Base-by-base conservation (phyloP, 2,113 vertebrate genomes). In the Malaclemys terrapin region DNA sequence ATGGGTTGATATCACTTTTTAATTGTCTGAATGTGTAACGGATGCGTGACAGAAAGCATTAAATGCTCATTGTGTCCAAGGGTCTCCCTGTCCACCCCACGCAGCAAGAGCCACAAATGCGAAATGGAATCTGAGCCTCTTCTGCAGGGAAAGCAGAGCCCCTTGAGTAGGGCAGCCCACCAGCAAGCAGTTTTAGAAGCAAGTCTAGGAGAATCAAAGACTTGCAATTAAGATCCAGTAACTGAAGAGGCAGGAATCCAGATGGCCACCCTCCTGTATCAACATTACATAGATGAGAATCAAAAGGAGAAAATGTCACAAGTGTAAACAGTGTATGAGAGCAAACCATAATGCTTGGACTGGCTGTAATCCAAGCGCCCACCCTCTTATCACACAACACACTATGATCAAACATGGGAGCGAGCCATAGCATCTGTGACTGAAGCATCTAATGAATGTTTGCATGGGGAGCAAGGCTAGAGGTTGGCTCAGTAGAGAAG, bases 181-280 rank as follows among this genome's bases (percentile, higher is more conserved):
- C 86, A 47, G 35, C 82, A 89, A 82, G 47, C 24, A 47, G 20
- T 87, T 69, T 72, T 87, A 59, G 59, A 91, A 85, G 72, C 0
- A 0, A 62, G 31, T 54, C n/a, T 50, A 54, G 35, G 10, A 90
- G 49, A 78, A 62, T n/a, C 3, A 6, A 81, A 76, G 72, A 88
- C 89, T 95, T 88, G 89, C 94, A 91, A 96, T 80, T 59, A 93
- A 98, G 85, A 79, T 0, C 1, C 4, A 31, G 93, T 87, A 90
- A 92, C 79, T 16, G 20, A 93, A 84, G 85, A 87, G 96, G 94
- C 95, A 98, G 96, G 95, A 96, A 94, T 95, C 96, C 97, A 97
- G 95, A 97, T 92, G 96, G 95, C 93, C 91, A 72, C 56, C 94
- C 88, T 97, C 97, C 96, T 94, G 96, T 98, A 94, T 96, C 97